phyloP scores from a whole-genome alignment of 37 sponge, comb jelly and placozoan species.

The Spongia lamella region DNA sequence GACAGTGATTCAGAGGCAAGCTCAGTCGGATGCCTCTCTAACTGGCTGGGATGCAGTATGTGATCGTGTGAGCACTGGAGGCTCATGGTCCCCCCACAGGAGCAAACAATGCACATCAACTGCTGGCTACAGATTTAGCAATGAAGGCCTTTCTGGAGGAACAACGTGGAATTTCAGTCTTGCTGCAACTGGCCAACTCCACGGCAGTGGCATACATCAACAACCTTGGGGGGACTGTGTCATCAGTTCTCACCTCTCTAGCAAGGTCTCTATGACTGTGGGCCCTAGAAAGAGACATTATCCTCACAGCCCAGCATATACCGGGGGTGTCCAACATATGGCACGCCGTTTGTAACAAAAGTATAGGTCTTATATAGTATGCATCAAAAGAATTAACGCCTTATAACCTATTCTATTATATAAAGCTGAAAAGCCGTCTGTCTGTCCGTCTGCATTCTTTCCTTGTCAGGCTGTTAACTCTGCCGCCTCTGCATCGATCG shows the following conservation, averaged over 20 bases:
- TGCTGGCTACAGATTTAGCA: constrained; percentile 11
- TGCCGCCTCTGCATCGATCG: no score
- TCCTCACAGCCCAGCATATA: constrained; percentile 8
- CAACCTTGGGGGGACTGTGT: constrained; percentile 7
- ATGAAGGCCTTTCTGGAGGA: background rate
- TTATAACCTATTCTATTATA: no score
- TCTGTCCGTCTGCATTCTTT: no score
- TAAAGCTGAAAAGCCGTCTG: no score
- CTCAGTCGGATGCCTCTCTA: constrained; percentile 31
- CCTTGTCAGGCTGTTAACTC: no score
- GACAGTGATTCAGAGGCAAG: background rate
- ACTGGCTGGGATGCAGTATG: constrained; percentile 21
- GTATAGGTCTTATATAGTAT: no score
- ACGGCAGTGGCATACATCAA: constrained; percentile 23
- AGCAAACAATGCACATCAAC: background rate
- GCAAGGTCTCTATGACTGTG: constrained; percentile 10
- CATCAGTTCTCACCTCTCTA: background rate
- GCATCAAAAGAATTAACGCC: no score
- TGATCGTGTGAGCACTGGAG: constrained; percentile 10
- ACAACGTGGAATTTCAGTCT: background rate
- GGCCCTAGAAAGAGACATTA: constrained; percentile 1
- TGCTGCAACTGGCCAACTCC: constrained; percentile 6
- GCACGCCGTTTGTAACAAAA: no score
- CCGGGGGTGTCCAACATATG: constrained; percentile 20
- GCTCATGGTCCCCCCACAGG: constrained; percentile 17